These are phyloP conservation scores for Stomatorhinus ivindoensis DNA, from an alignment of 2,113 vertebrate genomes.

Conservation along the genomic window DNA sequence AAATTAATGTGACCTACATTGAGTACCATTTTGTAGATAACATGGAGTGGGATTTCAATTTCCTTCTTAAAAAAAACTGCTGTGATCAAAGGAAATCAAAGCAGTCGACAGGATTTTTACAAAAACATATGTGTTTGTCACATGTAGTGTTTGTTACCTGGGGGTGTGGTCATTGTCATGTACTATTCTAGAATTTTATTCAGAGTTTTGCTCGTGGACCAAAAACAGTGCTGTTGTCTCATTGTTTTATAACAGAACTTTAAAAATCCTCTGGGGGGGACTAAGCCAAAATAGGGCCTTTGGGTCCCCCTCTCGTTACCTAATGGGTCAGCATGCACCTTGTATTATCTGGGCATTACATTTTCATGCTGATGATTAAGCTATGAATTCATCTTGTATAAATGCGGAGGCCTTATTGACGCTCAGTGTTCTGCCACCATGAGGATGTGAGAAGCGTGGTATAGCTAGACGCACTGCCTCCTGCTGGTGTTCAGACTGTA, in stretches of 20 bases:
- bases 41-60: not conserved
- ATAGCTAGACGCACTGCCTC: not conserved
- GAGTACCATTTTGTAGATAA: not conserved
- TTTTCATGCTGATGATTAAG: not conserved
- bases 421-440: not conserved
- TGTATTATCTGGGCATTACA: not conserved
- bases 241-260: slow-evolving; percentile 45
- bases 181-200: slow-evolving; percentile 37
- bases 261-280: slow-evolving; percentile 43
- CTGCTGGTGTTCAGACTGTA: not conserved
- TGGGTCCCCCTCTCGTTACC: not conserved
- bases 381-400: not conserved
- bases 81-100: not conserved
- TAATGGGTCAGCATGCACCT: not conserved
- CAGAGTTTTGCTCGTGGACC: slow-evolving; percentile 19
- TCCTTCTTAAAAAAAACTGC: not conserved
- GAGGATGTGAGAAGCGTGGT: not conserved
- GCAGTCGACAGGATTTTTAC: not conserved
- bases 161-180: slow-evolving; percentile 31
- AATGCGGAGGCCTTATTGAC: not conserved
- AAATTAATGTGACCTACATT: not conserved
- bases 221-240: slow-evolving; percentile 24
- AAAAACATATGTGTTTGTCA: not conserved
- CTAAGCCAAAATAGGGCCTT: not conserved
- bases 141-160: not conserved